A percentile compares a stretch with the other conserved stretches of the same genome.
phyloP scores from a whole-genome alignment of 2,113 vertebrate genomes.

The Dicentrarchus labrax region DNA sequence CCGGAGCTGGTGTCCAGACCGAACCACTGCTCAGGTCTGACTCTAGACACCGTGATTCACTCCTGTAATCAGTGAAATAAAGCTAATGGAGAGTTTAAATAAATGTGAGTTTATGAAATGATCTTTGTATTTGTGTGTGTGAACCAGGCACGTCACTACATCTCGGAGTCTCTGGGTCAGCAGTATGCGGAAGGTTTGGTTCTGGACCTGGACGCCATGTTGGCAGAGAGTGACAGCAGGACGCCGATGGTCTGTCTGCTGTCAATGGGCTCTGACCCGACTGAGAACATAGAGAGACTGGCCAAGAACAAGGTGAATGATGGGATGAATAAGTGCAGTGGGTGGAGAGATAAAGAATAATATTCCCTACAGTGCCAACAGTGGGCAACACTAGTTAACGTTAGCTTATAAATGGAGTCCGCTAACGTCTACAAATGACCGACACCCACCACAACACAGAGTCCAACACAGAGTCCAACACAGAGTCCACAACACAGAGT shows the following conservation, averaged over 20 bases:
- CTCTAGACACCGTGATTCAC: not conserved
- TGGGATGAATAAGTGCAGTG: no score
- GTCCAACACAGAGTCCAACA: no score
- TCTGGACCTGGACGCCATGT: slow-evolving; percentile 88
- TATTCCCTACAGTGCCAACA: no score
- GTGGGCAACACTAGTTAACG: no score
- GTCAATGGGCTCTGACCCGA: slow-evolving; percentile 89
- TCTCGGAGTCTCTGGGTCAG: slow-evolving; percentile 85
- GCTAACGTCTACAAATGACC: no score
- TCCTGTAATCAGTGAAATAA: no score
- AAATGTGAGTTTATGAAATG: not conserved
- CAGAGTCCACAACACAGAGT: no score
- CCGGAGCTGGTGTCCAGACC: slow-evolving; percentile 89
- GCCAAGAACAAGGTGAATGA: slow-evolving; percentile 86
- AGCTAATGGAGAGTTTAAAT: not conserved
- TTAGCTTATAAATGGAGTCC: no score
- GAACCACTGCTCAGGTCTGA: slow-evolving; percentile 86
- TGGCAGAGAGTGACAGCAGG: slow-evolving; percentile 83
- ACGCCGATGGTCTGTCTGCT: slow-evolving; percentile 88
- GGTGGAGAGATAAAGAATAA: not conserved
- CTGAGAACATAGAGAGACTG: slow-evolving; percentile 88
- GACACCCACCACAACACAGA: no score
- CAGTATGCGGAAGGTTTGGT: slow-evolving; percentile 86
- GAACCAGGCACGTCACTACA: slow-evolving; percentile 86
- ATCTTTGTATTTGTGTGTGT: slow-evolving; percentile 22